A percentile compares a stretch with the other conserved stretches of the same genome.
These are phyloP conservation scores for Dendrocopos noguchii DNA, from an alignment of 2,113 vertebrate genomes.

Conservation along the genomic window DNA sequence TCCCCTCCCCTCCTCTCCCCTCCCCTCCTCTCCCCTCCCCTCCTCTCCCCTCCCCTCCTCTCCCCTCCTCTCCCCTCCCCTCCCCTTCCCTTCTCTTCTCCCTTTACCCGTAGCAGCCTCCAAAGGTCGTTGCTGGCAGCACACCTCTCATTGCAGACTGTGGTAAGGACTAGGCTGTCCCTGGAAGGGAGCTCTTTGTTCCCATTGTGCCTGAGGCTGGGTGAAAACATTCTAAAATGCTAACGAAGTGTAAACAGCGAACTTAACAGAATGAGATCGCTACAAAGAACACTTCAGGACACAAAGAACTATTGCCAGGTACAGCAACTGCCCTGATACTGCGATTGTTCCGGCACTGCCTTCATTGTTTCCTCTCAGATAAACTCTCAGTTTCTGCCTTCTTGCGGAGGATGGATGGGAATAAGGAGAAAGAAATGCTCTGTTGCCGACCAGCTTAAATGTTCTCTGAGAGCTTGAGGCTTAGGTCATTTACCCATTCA, in stretches of 20 bases:
- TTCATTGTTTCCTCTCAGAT: neutral
- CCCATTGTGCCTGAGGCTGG: neutral
- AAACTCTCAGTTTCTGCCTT: neutral
- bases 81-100: too few relatives aligned
- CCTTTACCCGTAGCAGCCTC: neutral
- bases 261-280: slow-evolving; percentile 5
- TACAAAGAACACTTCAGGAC: neutral
- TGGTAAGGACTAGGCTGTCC: neutral
- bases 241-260: neutral
- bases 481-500: neutral
- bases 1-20: too few relatives aligned
- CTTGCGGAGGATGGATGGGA: neutral
- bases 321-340: neutral
- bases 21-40: too few relatives aligned
- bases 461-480: neutral
- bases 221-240: neutral
- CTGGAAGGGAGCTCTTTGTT: neutral
- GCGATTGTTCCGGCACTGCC: neutral
- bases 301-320: neutral
- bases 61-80: too few relatives aligned
- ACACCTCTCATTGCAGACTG: neutral
- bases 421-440: neutral
- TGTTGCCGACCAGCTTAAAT: neutral
- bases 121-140: neutral
- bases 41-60: too few relatives aligned